Evolutionary conservation across 2,797 vertebrate genomes (phyloP).

Genomic region (Crocidura indochinensis): DNA sequence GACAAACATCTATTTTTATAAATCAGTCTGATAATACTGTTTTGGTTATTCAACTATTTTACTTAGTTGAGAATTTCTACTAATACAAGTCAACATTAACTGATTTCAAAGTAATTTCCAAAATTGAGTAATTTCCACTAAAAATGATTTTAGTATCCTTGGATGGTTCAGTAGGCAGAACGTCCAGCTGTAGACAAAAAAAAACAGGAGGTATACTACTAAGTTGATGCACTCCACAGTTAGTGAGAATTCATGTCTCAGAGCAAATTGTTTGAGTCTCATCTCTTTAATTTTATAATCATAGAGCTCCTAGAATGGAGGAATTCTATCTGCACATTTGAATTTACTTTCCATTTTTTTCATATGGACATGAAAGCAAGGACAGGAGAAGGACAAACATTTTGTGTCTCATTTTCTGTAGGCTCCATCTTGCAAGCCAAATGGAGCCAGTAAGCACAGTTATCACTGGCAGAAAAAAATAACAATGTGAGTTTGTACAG

Average conservation of each 20-base stretch:
- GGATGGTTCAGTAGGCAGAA: background rate
- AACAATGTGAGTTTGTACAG: rapidly evolving
- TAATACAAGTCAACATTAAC: too few species aligned
- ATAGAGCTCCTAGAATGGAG: background rate
- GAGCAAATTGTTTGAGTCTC: background rate
- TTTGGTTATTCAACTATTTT: too few species aligned
- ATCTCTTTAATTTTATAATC: background rate
- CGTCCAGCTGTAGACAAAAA: rapidly evolving
- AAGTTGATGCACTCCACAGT: background rate
- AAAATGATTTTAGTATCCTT: background rate
- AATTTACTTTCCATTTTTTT: background rate
- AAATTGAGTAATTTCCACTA: background rate
- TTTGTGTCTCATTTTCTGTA: background rate
- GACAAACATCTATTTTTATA: too few species aligned
- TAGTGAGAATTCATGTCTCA: background rate
- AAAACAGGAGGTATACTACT: background rate
- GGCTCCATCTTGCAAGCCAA: rapidly evolving
- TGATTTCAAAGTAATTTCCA: too few species aligned
- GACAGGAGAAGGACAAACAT: too few species aligned
- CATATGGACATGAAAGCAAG: background rate
- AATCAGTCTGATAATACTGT: too few species aligned
- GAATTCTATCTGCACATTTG: background rate
- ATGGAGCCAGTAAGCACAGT: too few species aligned
- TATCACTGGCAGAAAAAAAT: background rate
- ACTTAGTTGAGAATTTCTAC: too few species aligned